Evolutionary conservation across 2,797 vertebrate genomes (phyloP).

Genomic region (Salmo trutta): DNA sequence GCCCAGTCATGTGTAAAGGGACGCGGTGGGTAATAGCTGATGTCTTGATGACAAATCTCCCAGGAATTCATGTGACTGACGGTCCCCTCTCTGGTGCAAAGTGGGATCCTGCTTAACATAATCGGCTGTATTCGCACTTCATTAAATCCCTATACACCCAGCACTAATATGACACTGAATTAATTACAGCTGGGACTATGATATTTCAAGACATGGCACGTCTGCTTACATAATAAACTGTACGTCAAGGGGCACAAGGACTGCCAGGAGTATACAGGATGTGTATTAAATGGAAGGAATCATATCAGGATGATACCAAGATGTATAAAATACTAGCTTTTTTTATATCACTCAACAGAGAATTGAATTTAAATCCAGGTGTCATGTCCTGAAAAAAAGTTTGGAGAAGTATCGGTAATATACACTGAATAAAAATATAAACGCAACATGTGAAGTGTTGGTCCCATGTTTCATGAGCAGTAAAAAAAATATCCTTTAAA

Average conservation of each 20-base stretch:
- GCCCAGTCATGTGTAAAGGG: not conserved
- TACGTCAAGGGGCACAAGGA: not conserved
- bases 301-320: not conserved
- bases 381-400: not conserved
- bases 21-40: not conserved
- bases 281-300: not conserved
- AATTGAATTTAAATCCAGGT: not conserved
- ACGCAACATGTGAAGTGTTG: too few relatives aligned
- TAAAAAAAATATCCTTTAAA: too few relatives aligned
- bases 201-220: not conserved
- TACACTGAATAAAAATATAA: not conserved
- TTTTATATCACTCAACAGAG: not conserved
- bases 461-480: too few relatives aligned
- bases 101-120: conserved; percentile 18
- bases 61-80: not conserved
- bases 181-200: conserved; percentile 8
- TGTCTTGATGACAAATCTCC: conserved; percentile 10
- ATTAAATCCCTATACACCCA: conserved; percentile 12
- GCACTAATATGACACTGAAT: conserved; percentile 12
- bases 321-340: not conserved
- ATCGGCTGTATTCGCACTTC: conserved; percentile 7
- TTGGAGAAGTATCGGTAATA: not conserved
- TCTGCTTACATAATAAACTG: not conserved
- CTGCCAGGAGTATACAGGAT: not conserved
- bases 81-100: not conserved